Evolutionary conservation across 2,888 invertebrate genomes (phyloP).

Genomic region (Temnothorax rugatulus): DNA sequence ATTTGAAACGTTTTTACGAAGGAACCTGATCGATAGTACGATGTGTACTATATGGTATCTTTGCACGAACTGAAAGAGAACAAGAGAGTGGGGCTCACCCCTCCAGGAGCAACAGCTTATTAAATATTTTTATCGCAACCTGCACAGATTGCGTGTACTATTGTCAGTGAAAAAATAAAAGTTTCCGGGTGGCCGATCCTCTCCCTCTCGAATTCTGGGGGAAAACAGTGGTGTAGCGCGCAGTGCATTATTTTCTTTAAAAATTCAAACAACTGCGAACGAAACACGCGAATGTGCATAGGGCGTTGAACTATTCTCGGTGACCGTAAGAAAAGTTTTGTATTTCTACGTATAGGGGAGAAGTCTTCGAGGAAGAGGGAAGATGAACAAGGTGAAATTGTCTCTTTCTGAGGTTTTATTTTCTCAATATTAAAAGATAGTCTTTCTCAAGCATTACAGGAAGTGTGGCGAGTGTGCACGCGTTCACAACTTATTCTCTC

Average conservation of each 20-base stretch:
- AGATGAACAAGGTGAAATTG: neutral
- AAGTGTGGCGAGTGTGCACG: neutral
- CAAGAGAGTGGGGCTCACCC: neutral
- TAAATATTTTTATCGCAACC: conserved; percentile 34
- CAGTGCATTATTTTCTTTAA: conserved; percentile 19
- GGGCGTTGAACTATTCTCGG: neutral
- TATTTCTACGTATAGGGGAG: neutral
- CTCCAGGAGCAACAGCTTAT: neutral
- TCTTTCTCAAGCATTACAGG: no score
- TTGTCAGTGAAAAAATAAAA: conserved; percentile 13
- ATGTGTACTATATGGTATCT: neutral
- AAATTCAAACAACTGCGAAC: conserved; percentile 22
- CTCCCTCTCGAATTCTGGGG: neutral
- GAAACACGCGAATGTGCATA: neutral
- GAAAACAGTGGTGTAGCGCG: neutral
- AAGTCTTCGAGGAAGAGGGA: neutral
- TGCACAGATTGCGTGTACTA: neutral
- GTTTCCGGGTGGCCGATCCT: neutral
- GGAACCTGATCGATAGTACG: neutral
- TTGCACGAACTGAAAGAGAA: neutral
- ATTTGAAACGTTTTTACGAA: neutral
- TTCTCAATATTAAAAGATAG: no score
- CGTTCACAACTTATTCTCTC: no score
- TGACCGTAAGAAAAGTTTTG: conserved; percentile 12
- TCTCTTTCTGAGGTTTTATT: no score